Base-by-base conservation (phyloP, 2,797 vertebrate species). In the Thripadectes ignobilis region DNA sequence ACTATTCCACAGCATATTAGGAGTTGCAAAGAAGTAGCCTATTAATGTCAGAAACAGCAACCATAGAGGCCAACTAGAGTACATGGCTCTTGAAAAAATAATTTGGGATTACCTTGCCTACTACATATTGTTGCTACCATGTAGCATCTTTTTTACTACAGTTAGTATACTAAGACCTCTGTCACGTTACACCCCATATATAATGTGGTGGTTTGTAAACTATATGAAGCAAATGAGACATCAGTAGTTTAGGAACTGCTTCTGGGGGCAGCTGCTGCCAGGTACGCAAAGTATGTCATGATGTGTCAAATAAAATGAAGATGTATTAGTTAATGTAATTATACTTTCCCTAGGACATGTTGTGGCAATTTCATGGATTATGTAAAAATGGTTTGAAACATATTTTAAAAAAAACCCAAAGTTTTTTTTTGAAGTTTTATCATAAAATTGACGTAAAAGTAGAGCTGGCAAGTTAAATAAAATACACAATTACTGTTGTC, bases 161-260 rank as follows among this genome's bases (percentile, higher is more conserved):
- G 30, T 79, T 49, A n/a, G 59, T 38, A 82, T 38, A 38, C 36
- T 38, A 85, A 48, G 54, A 36, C 10, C 78, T 93, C 20, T 51
- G 38, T 30, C 29, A 29, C 27, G 71, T 85, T 32, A 48, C 1
- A 12, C 8, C 9, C 20, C 21, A 17, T 81, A 14, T 19, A 12
- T 2, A 0, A 0, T 4, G 2, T 38, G 68, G 16, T 20, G 1
- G 13, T 63, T 75, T 62, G 20, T 7, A 29, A 55, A 43, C 32
- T 34, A 9, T 20, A 48, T 1, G 1, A 57, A 38, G 8, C 13
- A 48, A 72, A 80, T 34, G 14, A 34, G 29, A 38, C 4, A 6
- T 55, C 1, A 1, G 12, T 78, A 20, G 7, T 79, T 80, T 43
- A 58, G 24, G n/a, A 41, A 19, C 21, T 38, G 16, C 43, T 76